A percentile compares a stretch with the other conserved stretches of the same genome.
These are phyloP conservation scores for Agrochola macilenta DNA, from an alignment of 2,888 invertebrate genomes.

Conservation along the genomic window DNA sequence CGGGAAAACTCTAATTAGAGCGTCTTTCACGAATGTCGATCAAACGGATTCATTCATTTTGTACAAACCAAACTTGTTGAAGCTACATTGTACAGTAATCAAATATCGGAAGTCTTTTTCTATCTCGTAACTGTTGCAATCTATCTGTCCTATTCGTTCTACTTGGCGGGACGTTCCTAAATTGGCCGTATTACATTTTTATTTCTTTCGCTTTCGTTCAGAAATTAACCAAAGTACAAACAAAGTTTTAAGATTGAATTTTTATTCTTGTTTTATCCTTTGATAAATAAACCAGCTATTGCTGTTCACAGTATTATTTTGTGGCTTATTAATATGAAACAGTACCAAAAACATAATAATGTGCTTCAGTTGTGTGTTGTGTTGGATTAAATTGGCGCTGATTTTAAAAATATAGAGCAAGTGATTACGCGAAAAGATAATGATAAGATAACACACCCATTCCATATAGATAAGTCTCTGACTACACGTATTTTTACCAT, in stretches of 20 bases:
- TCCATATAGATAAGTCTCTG: constrained; percentile 81
- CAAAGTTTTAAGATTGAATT: background rate
- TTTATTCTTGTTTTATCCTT: constrained; percentile 7
- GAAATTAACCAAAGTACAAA: constrained; percentile 60
- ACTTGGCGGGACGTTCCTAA: constrained; percentile 35
- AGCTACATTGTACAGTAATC: constrained; percentile 56
- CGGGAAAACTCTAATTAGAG: constrained; percentile 77
- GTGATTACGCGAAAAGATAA: constrained; percentile 84
- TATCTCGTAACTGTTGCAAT: background rate
- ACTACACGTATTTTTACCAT: constrained; percentile 79
- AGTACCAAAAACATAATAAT: constrained; percentile 40
- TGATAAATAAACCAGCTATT: constrained; percentile 9
- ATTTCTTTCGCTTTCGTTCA: constrained; percentile 72
- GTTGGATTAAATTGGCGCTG: constrained; percentile 75
- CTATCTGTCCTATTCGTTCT: constrained; percentile 51
- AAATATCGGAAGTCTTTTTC: constrained; percentile 62
- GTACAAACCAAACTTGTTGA: constrained; percentile 66
- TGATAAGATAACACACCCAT: constrained; percentile 88
- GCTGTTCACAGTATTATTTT: background rate
- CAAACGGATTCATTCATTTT: constrained; percentile 82
- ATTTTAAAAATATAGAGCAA: constrained; percentile 85
- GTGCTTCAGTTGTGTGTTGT: constrained; percentile 24
- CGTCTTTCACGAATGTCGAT: constrained; percentile 81
- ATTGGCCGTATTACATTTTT: constrained; percentile 62
- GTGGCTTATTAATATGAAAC: background rate